These are phyloP conservation scores for Trematomus loennbergii DNA, from an alignment of 2,113 vertebrate species.

Conservation along the genomic window DNA sequence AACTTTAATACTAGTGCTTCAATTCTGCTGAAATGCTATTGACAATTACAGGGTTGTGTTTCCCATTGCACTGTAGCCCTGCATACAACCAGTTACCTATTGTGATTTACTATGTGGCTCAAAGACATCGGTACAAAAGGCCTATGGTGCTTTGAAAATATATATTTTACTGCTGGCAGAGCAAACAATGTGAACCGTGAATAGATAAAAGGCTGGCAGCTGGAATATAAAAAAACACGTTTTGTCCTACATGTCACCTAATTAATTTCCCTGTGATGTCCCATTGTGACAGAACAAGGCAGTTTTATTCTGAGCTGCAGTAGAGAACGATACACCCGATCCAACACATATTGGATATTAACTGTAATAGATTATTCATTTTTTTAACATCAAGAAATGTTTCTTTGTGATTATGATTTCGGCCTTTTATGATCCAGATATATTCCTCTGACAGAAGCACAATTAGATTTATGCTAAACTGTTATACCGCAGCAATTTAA, in stretches of 20 bases:
- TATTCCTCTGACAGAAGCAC: slow-evolving; percentile 57
- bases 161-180: slow-evolving; percentile 28
- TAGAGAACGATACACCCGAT: slow-evolving; percentile 75
- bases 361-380: slow-evolving; percentile 13
- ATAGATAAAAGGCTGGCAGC: slow-evolving; percentile 62
- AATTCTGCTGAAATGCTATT: not conserved
- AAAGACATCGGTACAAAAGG: slow-evolving; percentile 36
- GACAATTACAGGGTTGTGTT: slow-evolving; percentile 29
- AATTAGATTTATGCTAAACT: not conserved
- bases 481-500: not conserved
- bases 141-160: slow-evolving; percentile 26
- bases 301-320: slow-evolving; percentile 30
- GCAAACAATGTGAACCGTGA: slow-evolving; percentile 47
- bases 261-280: slow-evolving; percentile 82
- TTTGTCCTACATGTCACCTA: slow-evolving; percentile 70
- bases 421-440: slow-evolving; percentile 10
- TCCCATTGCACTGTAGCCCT: not conserved
- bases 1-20: slow-evolving; percentile 9
- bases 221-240: slow-evolving; percentile 46
- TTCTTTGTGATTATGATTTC: slow-evolving; percentile 65
- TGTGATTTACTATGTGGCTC: slow-evolving; percentile 9
- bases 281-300: slow-evolving; percentile 63
- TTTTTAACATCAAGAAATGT: slow-evolving; percentile 77
- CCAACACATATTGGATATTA: slow-evolving; percentile 51
- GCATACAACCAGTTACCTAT: not conserved